Base-by-base conservation (phyloP, 2,888 invertebrate genomes). In the Habrosyne pyritoides region DNA sequence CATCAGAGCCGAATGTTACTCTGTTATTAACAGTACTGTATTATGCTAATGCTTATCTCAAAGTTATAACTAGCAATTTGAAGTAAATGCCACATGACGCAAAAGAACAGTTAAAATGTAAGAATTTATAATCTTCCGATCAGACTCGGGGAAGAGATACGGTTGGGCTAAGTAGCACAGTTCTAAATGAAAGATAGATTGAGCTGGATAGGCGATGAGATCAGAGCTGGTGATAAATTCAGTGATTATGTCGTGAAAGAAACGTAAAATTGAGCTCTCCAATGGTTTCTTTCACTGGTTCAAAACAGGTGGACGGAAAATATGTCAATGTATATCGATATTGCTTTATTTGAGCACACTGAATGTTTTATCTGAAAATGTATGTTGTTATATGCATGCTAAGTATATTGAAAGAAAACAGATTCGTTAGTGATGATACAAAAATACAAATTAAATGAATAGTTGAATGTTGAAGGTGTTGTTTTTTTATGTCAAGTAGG, bases 1-100 rank as follows among this genome's bases (percentile, higher is more conserved):
- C 26, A 71, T 72, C 75, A 64, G 66, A 60, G 60, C 63, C 69
- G 60, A 68, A 73, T 71, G 68, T 71, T 53, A 62, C 59, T 59
- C 66, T 61, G 54, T 66, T 63, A 65, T 69, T 72, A 73, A 69
- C 62, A 33, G n/a, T 21, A 18, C 51, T 47, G 26, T 50, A 50
- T 18, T 42, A 42, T 42, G 14, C 18, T 42, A 42, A 42, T 42
- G 7, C 42, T 18, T 24, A 42, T 18, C 8, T 42, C 7, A 42
- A 8, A 42, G 18, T 36, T 42, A 18, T 18, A 42, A 42, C 42
- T 18, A 18, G 42, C 18, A 36, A 42, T 42, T 42, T 42, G 14
- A 42, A 8, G 42, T 42, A 42, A 33, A 33, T 33, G 4, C 42
- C 18, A 18, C 42, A 42, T 42, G 18, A 42, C 18, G 42, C 8